Evolutionary conservation across 2,888 invertebrate species (phyloP), one percentile per base, ranked within the genome.

Genomic region (Coleophora flavipennella): DNA sequence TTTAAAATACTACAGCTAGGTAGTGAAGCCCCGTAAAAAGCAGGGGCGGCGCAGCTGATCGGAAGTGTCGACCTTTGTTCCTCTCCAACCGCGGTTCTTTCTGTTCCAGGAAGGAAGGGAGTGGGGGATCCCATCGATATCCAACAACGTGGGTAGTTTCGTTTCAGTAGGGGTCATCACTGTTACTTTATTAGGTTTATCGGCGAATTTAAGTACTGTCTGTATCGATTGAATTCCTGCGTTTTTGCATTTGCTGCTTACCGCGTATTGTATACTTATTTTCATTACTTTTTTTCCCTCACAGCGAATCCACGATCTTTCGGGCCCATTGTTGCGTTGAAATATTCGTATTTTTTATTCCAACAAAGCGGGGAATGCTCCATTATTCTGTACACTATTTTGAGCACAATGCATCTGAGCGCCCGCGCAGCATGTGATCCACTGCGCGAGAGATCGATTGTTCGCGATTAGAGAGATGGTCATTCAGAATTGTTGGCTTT

Each of bases 21-120:
- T 75, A 75, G 75, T 63, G 80, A 83, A 81, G 78, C 80, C 81
- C 54, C 64, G 62, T 69, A 70, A 78, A 74, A 70, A 59, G 59
- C 61, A 62, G 66, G 77, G 78, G 77, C 62, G 75, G 65, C 74
- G 71, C 85, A 85, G 85, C 85, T 85, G 85, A 85, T 85, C 79
- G 83, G 85, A 85, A 84, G 81, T 84, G 67, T 69, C 72, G 78
- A 68, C 80, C 76, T 83, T 83, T 84, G 80, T 83, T 77, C 69
- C 59, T 62, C 62, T 64, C 62, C 59, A 63, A 73, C 77, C 71
- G 59, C 66, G 70, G 59, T 69, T 70, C 71, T 65, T 63, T 57
- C 62, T 53, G 53, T 54, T 55, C 45, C 44, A 64, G 69, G 68
- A 75, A 74, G 72, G 70, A 74, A 79, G 80, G 71, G 80, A 75